phyloP scores from a whole-genome alignment of 1,140 invertebrate species.

The Papilio polytes region DNA sequence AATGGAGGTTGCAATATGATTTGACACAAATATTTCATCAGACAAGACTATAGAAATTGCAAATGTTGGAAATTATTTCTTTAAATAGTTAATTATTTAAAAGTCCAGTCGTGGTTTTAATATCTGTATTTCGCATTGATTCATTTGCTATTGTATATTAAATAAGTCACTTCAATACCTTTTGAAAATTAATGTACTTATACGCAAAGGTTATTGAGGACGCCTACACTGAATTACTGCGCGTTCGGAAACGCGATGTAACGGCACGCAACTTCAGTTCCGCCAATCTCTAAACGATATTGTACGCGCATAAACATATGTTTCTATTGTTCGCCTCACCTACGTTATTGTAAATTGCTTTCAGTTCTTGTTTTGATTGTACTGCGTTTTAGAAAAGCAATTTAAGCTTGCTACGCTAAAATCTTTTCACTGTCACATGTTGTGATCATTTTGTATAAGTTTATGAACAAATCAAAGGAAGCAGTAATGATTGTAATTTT shows the following conservation, averaged over 20 bases:
- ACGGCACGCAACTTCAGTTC: constrained; percentile 44
- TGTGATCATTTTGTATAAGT: not conserved
- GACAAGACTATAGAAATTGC: too few relatives aligned
- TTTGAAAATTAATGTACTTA: constrained; percentile 49
- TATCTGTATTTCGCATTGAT: not conserved
- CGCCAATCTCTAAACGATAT: constrained; percentile 32
- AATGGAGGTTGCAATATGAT: too few relatives aligned
- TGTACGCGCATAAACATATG: not conserved
- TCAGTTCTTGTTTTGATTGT: not conserved
- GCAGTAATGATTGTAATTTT: not conserved
- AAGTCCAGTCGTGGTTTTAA: too few relatives aligned
- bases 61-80: too few relatives aligned
- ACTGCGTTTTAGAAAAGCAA: not conserved
- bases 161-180: constrained; percentile 44
- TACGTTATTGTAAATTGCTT: constrained; percentile 15
- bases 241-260: constrained; percentile 52
- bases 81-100: too few relatives aligned
- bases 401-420: not conserved
- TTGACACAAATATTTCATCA: too few relatives aligned
- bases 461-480: not conserved
- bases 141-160: not conserved
- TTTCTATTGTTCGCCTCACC: constrained; percentile 1
- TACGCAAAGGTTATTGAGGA: constrained; percentile 51
- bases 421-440: not conserved
- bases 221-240: constrained; percentile 47